Evolutionary conservation across 2,797 vertebrate genomes (phyloP), one percentile per base, ranked within the genome.

Genomic region (Arnoldichthys spilopterus): DNA sequence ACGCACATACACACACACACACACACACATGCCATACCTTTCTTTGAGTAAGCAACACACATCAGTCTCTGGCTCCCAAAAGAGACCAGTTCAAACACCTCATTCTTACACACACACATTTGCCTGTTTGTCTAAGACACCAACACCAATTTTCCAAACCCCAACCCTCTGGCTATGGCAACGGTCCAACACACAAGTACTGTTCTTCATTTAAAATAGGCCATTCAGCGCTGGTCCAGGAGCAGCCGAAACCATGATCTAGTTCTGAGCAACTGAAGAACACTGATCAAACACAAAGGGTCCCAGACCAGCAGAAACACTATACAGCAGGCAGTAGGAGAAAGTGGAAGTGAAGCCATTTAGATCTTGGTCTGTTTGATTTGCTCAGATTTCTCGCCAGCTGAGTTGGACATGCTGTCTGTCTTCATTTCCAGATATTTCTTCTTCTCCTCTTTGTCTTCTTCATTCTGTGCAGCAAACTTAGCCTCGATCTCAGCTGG

Each of bases 401-500:
- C 77, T 72, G 64, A 32, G 26, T 32, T 1, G 18, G 7, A 2
- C 34, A 4, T 7, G n/a, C 90, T 22, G 16, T 83, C 16, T 13
- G 43, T 1, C 43, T 0, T 9, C 90, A 88, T 89, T 80, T 91
- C 87, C 45, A 92, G 12, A 59, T 88, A 84, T 16, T 73, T 77
- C 56, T 51, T 86, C 12, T 56, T 87, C 79, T 76, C 87, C 66
- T 84, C 67, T 80, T 92, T 87, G 0, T 92, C 85, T 0, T 90
- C 81, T 0, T 85, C 85, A 1, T 94, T 90, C 0, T 81, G 70
- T 1, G 92, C 40, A 0, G 80, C 59, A 56, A 98, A 93, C 72
- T 92, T 78, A 2, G 95, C 94, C 85, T 99, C 97, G 12, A 97
- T 85, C 86, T 96, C 93, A 1, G 74, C 56, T 0, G 97, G 96